These are phyloP conservation scores for Ochropleura plecta DNA, from an alignment of 2,888 invertebrate genomes.

Conservation along the genomic window DNA sequence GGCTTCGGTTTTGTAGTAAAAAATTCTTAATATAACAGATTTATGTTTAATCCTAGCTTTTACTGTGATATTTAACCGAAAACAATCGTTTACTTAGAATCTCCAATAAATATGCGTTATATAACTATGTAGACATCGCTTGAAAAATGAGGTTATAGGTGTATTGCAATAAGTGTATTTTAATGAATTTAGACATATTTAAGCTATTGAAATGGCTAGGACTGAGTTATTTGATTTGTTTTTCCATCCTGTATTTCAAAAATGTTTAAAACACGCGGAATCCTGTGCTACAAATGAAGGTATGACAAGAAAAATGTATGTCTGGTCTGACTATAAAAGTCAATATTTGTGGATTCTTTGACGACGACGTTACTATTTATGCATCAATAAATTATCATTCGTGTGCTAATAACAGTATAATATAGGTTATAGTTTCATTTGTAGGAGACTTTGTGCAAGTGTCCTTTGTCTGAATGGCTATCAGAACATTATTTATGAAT, in stretches of 20 bases:
- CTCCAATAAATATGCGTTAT: constrained; percentile 57
- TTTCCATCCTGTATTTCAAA: constrained; percentile 90
- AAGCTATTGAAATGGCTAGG: constrained; percentile 84
- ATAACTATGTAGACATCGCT: constrained; percentile 74
- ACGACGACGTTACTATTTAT: constrained; percentile 48
- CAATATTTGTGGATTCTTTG: constrained; percentile 53
- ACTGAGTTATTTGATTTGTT: constrained; percentile 89
- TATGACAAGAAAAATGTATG: constrained; percentile 65
- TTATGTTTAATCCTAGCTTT: constrained; percentile 62
- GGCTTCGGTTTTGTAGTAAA: constrained; percentile 74
- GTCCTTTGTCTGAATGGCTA: background rate
- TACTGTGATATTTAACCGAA: constrained; percentile 64
- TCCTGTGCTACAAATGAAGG: constrained; percentile 83
- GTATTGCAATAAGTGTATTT: constrained; percentile 79
- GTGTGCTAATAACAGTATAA: background rate
- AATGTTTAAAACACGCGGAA: constrained; percentile 89
- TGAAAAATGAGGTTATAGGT: constrained; percentile 84
- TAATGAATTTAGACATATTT: constrained; percentile 76
- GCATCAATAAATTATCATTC: constrained; percentile 14
- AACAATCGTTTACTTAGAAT: constrained; percentile 60
- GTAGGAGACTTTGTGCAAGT: background rate
- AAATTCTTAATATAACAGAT: constrained; percentile 68
- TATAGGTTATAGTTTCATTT: constrained; percentile 12
- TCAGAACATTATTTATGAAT: background rate
- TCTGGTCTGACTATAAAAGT: constrained; percentile 28